phyloP scores from a whole-genome alignment of 2,888 invertebrate genomes.

The Amitus sp. region DNA sequence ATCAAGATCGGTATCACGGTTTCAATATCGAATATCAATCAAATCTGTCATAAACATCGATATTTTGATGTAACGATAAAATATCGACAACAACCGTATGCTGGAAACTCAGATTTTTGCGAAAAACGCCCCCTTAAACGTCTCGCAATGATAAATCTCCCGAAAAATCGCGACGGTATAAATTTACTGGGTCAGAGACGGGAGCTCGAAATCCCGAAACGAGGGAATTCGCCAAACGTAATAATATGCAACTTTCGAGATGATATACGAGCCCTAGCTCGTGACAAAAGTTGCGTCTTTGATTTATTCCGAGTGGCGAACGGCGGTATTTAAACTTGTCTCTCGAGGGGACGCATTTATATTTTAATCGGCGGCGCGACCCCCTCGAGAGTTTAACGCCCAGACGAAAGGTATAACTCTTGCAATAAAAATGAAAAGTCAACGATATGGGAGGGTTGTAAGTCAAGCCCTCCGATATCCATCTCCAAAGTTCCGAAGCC shows the following conservation, averaged over 20 bases:
- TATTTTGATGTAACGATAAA: too few relatives aligned
- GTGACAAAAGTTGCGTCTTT: slow-evolving; percentile 35
- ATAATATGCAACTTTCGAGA: slow-evolving; percentile 30
- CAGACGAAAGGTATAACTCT: slow-evolving; percentile 43
- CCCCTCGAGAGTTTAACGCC: slow-evolving; percentile 41
- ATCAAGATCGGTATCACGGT: too few relatives aligned
- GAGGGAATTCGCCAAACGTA: neutral
- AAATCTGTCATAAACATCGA: too few relatives aligned
- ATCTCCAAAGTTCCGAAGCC: slow-evolving; percentile 45
- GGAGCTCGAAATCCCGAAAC: neutral
- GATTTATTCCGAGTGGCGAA: slow-evolving; percentile 39
- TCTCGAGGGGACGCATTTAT: slow-evolving; percentile 37
- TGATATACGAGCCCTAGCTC: slow-evolving; percentile 36
- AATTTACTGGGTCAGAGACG: slow-evolving; percentile 30
- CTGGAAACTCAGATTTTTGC: too few relatives aligned
- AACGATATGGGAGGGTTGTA: slow-evolving; percentile 43
- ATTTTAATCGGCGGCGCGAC: slow-evolving; percentile 40
- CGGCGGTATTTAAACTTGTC: slow-evolving; percentile 36
- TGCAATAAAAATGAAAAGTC: slow-evolving; percentile 43
- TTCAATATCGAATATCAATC: too few relatives aligned
- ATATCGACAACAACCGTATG: too few relatives aligned
- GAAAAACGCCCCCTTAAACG: too few relatives aligned
- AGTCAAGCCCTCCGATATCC: slow-evolving; percentile 41
- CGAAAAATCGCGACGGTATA: too few relatives aligned
- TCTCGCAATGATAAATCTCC: too few relatives aligned